phyloP scores from a whole-genome alignment of 2,113 vertebrate genomes.

The Rostratula benghalensis region DNA sequence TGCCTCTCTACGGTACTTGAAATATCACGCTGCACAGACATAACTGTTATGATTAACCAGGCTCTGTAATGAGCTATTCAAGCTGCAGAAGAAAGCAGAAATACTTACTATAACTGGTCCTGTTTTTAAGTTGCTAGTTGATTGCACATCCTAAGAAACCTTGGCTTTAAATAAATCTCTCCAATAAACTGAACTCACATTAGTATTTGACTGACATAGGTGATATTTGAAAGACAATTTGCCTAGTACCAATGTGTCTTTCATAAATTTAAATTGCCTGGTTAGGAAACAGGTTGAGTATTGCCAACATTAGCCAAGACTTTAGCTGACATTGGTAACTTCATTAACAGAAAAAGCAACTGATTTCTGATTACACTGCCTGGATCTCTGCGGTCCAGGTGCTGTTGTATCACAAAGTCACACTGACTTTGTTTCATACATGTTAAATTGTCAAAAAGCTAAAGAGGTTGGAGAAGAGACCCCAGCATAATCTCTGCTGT shows the following conservation, averaged over 20 bases:
- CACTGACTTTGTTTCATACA: background rate
- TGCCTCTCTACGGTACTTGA: background rate
- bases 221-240: background rate
- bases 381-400: background rate
- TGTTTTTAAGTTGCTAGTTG: background rate
- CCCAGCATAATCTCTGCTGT: background rate
- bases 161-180: background rate
- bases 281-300: background rate
- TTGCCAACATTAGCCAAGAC: background rate
- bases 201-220: background rate
- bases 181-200: background rate
- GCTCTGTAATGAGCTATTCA: background rate
- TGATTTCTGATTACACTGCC: background rate
- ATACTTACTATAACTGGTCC: background rate
- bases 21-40: background rate
- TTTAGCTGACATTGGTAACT: background rate
- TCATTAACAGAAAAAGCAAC: background rate
- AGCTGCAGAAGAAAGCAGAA: background rate
- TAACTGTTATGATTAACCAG: background rate
- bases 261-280: background rate
- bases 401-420: background rate
- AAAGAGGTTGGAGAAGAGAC: background rate
- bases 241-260: background rate
- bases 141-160: background rate
- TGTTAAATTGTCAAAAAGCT: background rate